These are phyloP conservation scores for Phylloscopus trochilus DNA, from an alignment of 2,113 vertebrate species.

Conservation along the genomic window DNA sequence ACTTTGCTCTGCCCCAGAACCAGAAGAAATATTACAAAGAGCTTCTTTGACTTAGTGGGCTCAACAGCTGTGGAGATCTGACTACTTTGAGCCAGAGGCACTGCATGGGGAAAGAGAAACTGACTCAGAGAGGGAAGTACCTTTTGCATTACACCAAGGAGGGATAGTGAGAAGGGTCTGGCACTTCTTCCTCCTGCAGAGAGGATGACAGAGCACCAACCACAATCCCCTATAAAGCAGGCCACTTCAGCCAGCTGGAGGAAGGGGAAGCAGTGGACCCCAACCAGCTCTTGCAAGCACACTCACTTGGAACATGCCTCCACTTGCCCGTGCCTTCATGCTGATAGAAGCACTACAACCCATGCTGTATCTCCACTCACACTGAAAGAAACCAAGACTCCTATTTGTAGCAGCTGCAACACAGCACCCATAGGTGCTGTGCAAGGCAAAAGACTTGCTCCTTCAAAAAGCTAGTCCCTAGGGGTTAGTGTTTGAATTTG, in stretches of 20 bases:
- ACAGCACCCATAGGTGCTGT: background rate
- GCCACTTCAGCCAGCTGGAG: background rate
- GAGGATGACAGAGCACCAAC: background rate
- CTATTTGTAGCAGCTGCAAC: background rate
- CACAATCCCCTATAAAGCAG: background rate
- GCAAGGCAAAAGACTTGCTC: background rate
- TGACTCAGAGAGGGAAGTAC: background rate
- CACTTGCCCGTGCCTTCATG: background rate
- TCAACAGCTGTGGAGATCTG: background rate
- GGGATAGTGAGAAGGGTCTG: background rate
- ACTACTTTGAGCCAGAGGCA: background rate
- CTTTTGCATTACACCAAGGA: background rate
- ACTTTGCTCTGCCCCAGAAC: background rate
- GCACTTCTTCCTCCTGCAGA: background rate
- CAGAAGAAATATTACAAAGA: background rate
- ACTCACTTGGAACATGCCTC: rapidly evolving
- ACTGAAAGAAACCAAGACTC: background rate
- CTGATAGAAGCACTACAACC: background rate
- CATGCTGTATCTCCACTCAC: background rate
- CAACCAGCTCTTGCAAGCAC: background rate
- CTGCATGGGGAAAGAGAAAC: background rate
- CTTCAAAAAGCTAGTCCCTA: background rate
- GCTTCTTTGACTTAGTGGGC: background rate
- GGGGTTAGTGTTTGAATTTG: background rate
- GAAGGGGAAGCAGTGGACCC: background rate